These are phyloP conservation scores for Prosapia bicincta DNA, from an alignment of 2,888 invertebrate genomes.

Conservation along the genomic window DNA sequence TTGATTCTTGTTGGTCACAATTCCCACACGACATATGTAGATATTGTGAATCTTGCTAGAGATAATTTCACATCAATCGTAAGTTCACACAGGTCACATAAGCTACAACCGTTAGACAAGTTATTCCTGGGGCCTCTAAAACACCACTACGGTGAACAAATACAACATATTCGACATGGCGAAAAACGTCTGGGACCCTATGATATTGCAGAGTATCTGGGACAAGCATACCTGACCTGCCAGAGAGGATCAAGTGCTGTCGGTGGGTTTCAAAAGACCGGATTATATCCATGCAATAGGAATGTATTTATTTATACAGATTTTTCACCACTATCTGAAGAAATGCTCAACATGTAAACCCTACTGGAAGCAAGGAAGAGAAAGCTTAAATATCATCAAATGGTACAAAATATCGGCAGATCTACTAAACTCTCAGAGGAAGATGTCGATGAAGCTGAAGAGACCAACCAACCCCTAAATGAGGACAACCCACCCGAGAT, in stretches of 20 bases:
- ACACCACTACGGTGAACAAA: slow-evolving; percentile 36
- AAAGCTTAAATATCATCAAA: no score
- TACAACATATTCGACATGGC: slow-evolving; percentile 40
- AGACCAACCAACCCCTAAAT: no score
- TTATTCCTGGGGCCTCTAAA: slow-evolving; percentile 28
- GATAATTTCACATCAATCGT: slow-evolving; percentile 20
- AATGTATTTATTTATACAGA: slow-evolving; percentile 33
- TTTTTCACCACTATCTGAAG: not conserved
- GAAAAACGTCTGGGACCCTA: slow-evolving; percentile 33
- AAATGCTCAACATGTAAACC: no score
- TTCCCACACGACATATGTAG: not conserved
- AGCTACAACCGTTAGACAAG: slow-evolving; percentile 27
- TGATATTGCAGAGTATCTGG: slow-evolving; percentile 38
- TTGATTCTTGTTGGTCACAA: no score
- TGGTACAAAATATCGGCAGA: no score
- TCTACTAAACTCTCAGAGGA: no score
- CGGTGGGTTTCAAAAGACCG: slow-evolving; percentile 37
- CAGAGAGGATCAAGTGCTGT: slow-evolving; percentile 35
- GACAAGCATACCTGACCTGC: slow-evolving; percentile 39
- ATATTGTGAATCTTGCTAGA: slow-evolving; percentile 19
- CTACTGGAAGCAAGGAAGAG: no score
- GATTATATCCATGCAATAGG: slow-evolving; percentile 39
- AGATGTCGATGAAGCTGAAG: no score
- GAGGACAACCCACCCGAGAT: no score
- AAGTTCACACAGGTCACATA: slow-evolving; percentile 28